Base-by-base conservation (phyloP, 2,888 invertebrate species). In the Callyntrura sp. region DNA sequence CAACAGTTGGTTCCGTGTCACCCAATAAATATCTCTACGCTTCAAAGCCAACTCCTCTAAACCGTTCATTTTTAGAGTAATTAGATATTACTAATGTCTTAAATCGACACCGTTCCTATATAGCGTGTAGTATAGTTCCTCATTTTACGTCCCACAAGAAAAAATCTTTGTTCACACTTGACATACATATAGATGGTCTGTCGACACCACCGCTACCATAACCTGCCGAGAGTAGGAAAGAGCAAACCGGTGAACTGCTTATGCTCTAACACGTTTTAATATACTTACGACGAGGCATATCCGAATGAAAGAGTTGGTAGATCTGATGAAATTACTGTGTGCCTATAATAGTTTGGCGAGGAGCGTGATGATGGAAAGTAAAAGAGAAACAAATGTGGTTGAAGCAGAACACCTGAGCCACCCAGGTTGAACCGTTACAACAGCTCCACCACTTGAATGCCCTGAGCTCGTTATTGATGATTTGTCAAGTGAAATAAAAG, bases 401-500 rank as follows among this genome's bases (percentile, higher is more conserved):
- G 48, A 25, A 65, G 45, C 62, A 23, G 25, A 68, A 28, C 83
- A 83, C 83, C 83, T 83, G 83, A 83, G 68, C 83, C 25, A n/a
- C 1, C 73, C 6, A 35, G 35, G 35, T 82, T 45, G 28, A n/a
- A 35, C 11, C 23, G 35, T 35, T 35, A 35, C 35, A 35, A 35
- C 35, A 35, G 35, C 6, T 35, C 6, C 35, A 25, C 62, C 6
- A 17, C 4, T 28, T 70, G 12, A 9, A 23, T 51, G 48, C 0
- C 43, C 11, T 51, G 43, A 28, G 35, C 79, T 79, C 55, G 85
- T 85, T 85, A 85, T 78, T 85, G 85, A 85, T 85, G 85, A 28
- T 85, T 78, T 85, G 76, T 85, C 85, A 85, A 62, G 85, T 62
- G 78, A 85, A 78, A 85, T 76, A 78, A 78, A 45, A 85, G 62